A percentile compares a stretch with the other conserved stretches of the same genome.
These are phyloP conservation scores for Corvus cornix DNA, from an alignment of 2,113 vertebrate species.

Conservation along the genomic window DNA sequence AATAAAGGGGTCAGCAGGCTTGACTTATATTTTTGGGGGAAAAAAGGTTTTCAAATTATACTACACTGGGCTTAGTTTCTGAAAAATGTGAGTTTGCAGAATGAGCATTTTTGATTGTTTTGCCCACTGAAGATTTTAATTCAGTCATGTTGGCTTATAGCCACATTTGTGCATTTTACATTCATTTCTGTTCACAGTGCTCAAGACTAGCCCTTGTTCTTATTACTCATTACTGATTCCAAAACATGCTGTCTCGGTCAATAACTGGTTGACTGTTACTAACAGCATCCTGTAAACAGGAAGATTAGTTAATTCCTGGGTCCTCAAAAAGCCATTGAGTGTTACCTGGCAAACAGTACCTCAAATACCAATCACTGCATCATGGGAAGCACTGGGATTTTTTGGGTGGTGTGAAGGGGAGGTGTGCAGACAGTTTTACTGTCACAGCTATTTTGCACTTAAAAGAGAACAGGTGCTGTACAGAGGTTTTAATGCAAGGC, in stretches of 20 bases:
- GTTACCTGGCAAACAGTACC: neutral
- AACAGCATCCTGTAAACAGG: neutral
- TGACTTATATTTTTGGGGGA: neutral
- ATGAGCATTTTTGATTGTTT: neutral
- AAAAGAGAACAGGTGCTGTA: neutral
- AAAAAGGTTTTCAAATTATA: neutral
- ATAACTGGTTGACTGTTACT: neutral
- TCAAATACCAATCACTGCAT: neutral
- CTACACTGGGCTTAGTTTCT: neutral
- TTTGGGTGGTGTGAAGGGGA: neutral
- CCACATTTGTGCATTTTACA: neutral
- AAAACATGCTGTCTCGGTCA: neutral
- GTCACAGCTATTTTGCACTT: neutral
- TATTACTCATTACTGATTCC: neutral
- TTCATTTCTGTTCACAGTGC: neutral
- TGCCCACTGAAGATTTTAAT: neutral
- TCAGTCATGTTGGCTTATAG: neutral
- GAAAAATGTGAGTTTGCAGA: neutral
- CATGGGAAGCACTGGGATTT: accelerated
- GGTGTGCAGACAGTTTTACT: neutral
- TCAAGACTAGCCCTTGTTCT: neutral
- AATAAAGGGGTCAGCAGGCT: no score
- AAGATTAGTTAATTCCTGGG: neutral
- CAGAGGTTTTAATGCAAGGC: neutral
- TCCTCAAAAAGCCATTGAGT: neutral